Conservation (phyloP, 2,113 vertebrate genomes). For the Melanotaenia duboulayi region DNA sequence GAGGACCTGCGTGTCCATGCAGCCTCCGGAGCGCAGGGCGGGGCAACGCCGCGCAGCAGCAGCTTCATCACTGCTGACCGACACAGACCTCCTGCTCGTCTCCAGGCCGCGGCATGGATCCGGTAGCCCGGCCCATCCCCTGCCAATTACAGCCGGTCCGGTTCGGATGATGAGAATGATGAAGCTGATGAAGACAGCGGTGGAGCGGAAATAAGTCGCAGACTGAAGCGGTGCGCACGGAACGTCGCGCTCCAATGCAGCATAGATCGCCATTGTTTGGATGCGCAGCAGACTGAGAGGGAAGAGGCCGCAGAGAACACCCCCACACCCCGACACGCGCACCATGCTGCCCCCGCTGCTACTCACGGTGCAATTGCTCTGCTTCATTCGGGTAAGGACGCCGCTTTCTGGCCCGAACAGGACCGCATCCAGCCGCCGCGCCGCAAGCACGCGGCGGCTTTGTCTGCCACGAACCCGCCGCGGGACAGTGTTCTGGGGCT, state of each 20-base stretch:
- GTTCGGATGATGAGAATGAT: constrained; percentile 17
- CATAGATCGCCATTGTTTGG: constrained; percentile 81
- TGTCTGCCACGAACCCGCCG: constrained; percentile 5
- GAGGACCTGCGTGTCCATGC: constrained; percentile 30
- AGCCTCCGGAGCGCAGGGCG: constrained; percentile 66
- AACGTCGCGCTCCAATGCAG: constrained; percentile 69
- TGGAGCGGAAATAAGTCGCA: constrained; percentile 6
- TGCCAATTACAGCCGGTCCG: constrained; percentile 20
- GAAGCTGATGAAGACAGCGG: neutral
- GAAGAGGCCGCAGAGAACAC: constrained; percentile 22
- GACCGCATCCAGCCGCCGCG: no score
- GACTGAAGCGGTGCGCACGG: constrained; percentile 5
- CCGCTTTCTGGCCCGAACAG: neutral
- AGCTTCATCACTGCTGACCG: constrained; percentile 43
- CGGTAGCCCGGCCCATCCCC: constrained; percentile 29
- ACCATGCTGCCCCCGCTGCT: constrained; percentile 61
- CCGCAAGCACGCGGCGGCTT: constrained; percentile 40
- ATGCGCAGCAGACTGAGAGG: constrained; percentile 69
- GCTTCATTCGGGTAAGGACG: constrained; percentile 70
- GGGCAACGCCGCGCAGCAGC: constrained; percentile 66
- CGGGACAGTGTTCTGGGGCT: neutral
- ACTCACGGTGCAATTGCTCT: constrained; percentile 42
- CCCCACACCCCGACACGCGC: neutral
- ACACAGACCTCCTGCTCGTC: constrained; percentile 63
- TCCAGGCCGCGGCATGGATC: constrained; percentile 61